Conservation (phyloP, 2,888 invertebrate species). For the Tetragonula carbonaria region DNA sequence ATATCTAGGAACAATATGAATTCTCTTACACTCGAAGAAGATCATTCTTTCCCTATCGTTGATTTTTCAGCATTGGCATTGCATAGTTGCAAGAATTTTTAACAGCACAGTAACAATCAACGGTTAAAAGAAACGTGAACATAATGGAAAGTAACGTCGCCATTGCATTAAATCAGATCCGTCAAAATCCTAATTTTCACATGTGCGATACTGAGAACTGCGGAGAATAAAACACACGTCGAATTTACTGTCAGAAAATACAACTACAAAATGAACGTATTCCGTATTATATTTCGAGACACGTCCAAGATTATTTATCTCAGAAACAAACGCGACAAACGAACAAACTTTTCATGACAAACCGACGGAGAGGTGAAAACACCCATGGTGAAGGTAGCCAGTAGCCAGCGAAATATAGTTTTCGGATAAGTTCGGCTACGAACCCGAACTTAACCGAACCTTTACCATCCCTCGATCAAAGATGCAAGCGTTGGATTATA, state of each 20-base stretch:
- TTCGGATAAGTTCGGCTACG: constrained; percentile 59
- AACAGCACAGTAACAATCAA: constrained; percentile 16
- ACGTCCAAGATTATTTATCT: constrained; percentile 34
- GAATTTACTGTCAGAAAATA: constrained; percentile 29
- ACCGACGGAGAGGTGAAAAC: constrained; percentile 72
- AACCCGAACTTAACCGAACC: constrained; percentile 61
- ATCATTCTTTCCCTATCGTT: constrained; percentile 40
- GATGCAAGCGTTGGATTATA: constrained; percentile 20
- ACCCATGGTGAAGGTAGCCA: constrained; percentile 74
- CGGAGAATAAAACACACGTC: constrained; percentile 40
- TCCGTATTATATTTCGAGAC: constrained; percentile 17
- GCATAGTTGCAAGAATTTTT: constrained; percentile 19
- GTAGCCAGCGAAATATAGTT: constrained; percentile 67
- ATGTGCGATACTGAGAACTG: constrained; percentile 55
- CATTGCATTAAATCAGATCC: constrained; percentile 72
- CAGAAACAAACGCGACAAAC: constrained; percentile 32
- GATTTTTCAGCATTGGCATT: constrained; percentile 38
- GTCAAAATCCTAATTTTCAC: constrained; percentile 72
- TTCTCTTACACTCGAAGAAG: constrained; percentile 45
- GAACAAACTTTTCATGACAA: constrained; percentile 57
- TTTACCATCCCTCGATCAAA: constrained; percentile 46
- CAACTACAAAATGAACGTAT: constrained; percentile 29
- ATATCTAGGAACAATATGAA: constrained; percentile 30
- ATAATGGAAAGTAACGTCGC: constrained; percentile 66
- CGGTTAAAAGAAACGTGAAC: constrained; percentile 35